Evolutionary conservation across 2,797 vertebrate genomes (phyloP).

Genomic region (Cuniculus paca): DNA sequence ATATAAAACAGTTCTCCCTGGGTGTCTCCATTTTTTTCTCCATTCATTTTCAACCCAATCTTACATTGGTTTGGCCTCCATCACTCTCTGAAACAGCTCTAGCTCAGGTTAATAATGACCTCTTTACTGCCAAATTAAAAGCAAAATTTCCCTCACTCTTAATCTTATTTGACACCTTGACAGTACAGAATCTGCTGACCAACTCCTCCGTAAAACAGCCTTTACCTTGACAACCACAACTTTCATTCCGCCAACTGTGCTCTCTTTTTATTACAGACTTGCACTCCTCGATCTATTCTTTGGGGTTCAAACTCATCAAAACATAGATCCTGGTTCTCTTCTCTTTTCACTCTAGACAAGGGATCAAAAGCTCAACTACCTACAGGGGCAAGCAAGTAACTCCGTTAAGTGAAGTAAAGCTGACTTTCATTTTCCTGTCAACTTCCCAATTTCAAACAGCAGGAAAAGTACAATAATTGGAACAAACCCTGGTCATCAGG

Average conservation of each 20-base stretch:
- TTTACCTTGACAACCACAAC: not conserved
- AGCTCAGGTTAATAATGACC: not conserved
- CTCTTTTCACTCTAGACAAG: not conserved
- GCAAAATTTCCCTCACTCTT: not conserved
- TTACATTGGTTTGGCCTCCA: not conserved
- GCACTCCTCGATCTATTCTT: not conserved
- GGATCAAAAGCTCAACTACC: not conserved
- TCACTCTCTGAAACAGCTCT: not conserved
- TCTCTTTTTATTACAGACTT: not conserved
- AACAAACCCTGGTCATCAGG: not conserved
- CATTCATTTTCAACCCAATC: not conserved
- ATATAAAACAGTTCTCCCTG: not conserved
- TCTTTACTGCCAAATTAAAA: slow-evolving; percentile 41
- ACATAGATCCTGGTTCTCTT: not conserved
- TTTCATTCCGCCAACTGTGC: not conserved
- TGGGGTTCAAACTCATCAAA: not conserved
- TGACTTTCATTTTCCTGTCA: not conserved
- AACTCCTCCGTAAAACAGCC: not conserved
- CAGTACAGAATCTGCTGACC: not conserved
- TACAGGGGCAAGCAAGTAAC: not conserved
- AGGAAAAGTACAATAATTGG: not conserved
- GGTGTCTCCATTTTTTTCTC: not conserved
- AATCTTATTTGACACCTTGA: not conserved
- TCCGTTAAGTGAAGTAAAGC: not conserved
- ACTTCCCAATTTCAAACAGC: not conserved